Evolutionary conservation across 2,888 invertebrate species (phyloP).

Genomic region (Pollenia griseotomentosa): DNA sequence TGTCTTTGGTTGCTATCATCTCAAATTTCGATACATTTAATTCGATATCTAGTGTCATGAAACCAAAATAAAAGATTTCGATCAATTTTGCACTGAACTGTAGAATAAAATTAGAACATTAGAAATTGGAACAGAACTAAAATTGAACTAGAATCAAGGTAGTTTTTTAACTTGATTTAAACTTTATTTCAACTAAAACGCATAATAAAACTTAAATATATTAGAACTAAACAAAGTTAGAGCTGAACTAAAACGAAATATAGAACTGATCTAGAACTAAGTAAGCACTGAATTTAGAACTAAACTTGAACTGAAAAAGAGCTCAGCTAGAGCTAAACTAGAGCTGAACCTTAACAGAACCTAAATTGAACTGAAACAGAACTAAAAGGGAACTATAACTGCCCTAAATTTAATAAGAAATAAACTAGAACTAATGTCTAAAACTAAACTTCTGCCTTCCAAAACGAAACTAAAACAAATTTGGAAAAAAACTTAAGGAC

Average conservation of each 20-base stretch:
- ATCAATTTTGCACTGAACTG: background rate
- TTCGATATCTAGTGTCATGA: too few relatives aligned
- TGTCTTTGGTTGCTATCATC: too few relatives aligned
- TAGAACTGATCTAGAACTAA: background rate
- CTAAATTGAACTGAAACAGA: background rate
- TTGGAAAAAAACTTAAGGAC: background rate
- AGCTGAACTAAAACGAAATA: background rate
- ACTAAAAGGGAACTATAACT: background rate
- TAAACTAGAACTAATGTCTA: background rate
- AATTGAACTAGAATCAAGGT: background rate
- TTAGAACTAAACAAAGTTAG: background rate
- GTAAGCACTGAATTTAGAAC: background rate
- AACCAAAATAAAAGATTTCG: too few relatives aligned
- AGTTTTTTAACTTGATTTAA: too few relatives aligned
- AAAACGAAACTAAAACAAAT: background rate
- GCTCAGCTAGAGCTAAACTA: background rate
- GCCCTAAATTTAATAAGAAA: background rate
- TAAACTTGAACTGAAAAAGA: background rate
- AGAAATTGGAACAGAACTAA: background rate
- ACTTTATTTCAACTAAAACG: too few relatives aligned
- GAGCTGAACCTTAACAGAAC: background rate
- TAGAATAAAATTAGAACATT: background rate
- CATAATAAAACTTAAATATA: too few relatives aligned
- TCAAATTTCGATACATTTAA: too few relatives aligned
- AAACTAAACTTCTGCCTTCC: background rate